phyloP scores from a whole-genome alignment of 2,888 invertebrate genomes.

The Bellardia bayeri region DNA sequence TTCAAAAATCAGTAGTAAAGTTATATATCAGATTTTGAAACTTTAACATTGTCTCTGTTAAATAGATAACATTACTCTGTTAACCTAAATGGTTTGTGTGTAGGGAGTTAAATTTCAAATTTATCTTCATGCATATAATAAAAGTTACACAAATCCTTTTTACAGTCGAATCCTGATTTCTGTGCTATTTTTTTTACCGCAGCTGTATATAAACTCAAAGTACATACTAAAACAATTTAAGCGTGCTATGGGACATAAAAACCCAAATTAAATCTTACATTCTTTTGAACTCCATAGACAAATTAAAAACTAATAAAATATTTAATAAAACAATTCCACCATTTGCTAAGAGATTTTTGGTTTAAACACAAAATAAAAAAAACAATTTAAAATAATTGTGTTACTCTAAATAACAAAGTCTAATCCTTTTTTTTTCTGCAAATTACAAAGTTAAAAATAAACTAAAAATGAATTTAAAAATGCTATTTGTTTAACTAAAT shows the following conservation, averaged over 20 bases:
- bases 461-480: slow-evolving; percentile 22
- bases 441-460: slow-evolving; percentile 1
- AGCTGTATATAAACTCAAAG: no score
- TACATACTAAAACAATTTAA: no score
- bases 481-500: slow-evolving; percentile 15
- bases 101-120: no score
- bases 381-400: neutral
- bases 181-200: no score
- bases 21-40: no score
- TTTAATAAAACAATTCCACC: neutral
- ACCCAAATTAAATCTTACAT: neutral
- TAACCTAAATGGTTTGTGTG: no score
- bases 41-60: no score
- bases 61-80: no score
- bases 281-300: neutral
- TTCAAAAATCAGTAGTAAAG: no score
- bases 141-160: no score
- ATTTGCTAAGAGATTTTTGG: neutral
- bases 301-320: neutral
- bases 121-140: no score
- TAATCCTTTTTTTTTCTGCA: neutral
- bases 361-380: slow-evolving; percentile 1
- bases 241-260: neutral
- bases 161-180: no score
- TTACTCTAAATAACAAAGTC: neutral